Base-by-base conservation (phyloP, 2,797 vertebrate species). In the Semotilus atromaculatus region DNA sequence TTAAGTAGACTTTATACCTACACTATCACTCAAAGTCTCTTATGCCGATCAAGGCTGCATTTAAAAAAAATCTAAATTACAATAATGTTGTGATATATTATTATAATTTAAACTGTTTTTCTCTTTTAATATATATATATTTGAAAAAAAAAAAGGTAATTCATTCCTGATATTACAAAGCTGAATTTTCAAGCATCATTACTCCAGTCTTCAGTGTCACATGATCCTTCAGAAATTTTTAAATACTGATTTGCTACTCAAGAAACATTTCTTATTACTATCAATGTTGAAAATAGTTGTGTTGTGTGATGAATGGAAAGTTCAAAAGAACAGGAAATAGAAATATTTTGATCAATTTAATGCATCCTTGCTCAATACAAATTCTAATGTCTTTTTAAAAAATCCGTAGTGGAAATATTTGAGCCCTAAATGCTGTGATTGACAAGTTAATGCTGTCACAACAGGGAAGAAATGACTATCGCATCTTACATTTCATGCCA, bases 91-190 rank as follows among this genome's bases (percentile, higher is more conserved):
- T n/a, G 19, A 53, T 53, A 19, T 53, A 53, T 53, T 53, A 53
- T 53, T 53, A 8, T 19, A 53, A 53, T 21, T 53, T 53, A 53
- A 53, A 14, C 43, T 14, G 43, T 45, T 45, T 43, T 45, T 45
- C 43, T 45, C 11, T 45, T 45, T 45, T 45, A 53, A 21, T 21
- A 8, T 19, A n/a, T n/a, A n/a, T n/a, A n/a, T n/a, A n/a, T n/a
- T n/a, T n/a, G n/a, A n/a, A n/a, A n/a, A n/a, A 1, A 5, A 1
- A 3, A 53, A 53, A 7, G 7, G 51, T 21, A 0, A 53, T 53
- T 53, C 21, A 21, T 53, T 53, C 51, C 19, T 53, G 2, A 21
- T 7, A 53, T 53, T 53, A 48, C 2, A 8, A 19, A 51, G 48
- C 7, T 43, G 3, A 11, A 45, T 45, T 45, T 45, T 4, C 43